phyloP scores from a whole-genome alignment of 2,113 vertebrate species.

The Circaetus cinerascens region DNA sequence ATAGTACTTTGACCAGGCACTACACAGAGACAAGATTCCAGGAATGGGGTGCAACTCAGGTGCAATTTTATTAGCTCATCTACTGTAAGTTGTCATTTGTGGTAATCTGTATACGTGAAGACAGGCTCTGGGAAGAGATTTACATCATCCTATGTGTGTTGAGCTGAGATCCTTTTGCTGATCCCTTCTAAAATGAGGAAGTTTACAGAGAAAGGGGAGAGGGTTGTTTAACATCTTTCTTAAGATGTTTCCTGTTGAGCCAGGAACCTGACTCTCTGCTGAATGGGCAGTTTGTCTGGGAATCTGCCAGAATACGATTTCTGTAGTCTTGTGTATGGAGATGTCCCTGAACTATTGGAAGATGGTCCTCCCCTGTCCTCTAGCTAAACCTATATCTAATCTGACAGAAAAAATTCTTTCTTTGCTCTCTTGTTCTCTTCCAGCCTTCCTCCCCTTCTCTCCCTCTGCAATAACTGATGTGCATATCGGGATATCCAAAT shows the following conservation, averaged over 20 bases:
- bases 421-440: background rate
- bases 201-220: background rate
- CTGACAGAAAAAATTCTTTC: background rate
- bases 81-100: background rate
- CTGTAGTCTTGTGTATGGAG: background rate
- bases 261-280: background rate
- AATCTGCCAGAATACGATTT: background rate
- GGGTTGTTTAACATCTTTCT: background rate
- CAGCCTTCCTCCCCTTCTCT: background rate
- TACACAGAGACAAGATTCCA: background rate
- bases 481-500: background rate
- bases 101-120: background rate
- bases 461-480: background rate
- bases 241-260: background rate
- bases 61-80: background rate
- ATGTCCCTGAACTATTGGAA: background rate
- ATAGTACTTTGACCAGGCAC: background rate
- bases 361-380: background rate
- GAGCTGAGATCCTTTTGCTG: background rate
- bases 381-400: background rate
- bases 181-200: background rate
- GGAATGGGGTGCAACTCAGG: background rate
- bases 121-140: background rate
- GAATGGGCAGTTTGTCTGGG: background rate
- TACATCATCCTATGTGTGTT: background rate